A percentile compares a stretch with the other conserved stretches of the same genome.
These are phyloP conservation scores for Platorchestia sp. DNA, from an alignment of 1,140 invertebrate species.

Conservation along the genomic window DNA sequence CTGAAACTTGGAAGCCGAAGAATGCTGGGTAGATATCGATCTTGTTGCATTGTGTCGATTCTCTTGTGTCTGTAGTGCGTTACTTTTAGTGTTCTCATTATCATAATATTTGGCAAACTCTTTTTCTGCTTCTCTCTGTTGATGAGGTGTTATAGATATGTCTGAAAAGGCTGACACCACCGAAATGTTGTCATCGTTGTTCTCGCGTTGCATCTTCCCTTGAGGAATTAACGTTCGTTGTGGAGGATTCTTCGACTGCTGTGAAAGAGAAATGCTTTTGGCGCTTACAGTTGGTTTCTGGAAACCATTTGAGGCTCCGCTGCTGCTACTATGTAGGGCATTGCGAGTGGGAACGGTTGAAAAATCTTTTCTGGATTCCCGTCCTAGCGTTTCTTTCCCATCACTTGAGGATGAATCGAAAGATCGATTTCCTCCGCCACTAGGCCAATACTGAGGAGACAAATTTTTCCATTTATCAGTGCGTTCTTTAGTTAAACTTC, in stretches of 20 bases:
- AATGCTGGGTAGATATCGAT: neutral
- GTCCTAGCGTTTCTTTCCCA: neutral
- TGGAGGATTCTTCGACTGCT: neutral
- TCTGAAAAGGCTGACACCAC: conserved; percentile 30
- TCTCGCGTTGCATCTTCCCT: neutral
- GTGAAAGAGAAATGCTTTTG: neutral
- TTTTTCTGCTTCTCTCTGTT: conserved; percentile 1
- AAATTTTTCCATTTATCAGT: neutral
- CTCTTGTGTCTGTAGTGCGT: neutral
- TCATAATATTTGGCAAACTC: neutral
- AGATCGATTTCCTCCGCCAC: neutral
- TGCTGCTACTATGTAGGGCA: neutral
- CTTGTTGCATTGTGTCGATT: neutral
- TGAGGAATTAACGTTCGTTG: neutral
- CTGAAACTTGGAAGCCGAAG: neutral
- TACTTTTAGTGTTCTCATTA: neutral
- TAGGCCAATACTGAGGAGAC: conserved; percentile 12
- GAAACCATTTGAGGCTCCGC: neutral
- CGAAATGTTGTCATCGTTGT: conserved; percentile 22
- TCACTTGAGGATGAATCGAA: neutral
- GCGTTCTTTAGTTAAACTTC: neutral
- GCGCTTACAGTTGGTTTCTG: neutral
- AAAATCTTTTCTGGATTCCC: neutral
- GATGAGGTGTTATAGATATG: conserved; percentile 2
- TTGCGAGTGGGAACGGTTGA: neutral